Base-by-base conservation (phyloP, 2,888 invertebrate species). In the Hyalella azteca region DNA sequence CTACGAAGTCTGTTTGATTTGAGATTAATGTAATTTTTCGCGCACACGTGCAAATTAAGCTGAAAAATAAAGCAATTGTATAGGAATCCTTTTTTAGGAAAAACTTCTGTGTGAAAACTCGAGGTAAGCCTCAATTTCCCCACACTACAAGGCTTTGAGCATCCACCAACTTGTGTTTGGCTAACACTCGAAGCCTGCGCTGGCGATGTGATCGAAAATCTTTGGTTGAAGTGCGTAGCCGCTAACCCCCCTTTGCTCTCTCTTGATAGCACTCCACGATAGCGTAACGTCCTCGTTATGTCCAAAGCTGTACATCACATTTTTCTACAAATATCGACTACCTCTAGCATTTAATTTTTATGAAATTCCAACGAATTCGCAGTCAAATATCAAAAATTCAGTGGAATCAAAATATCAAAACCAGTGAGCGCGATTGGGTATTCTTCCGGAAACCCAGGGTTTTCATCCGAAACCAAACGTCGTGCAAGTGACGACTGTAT, bases 181-280 rank as follows among this genome's bases (percentile, higher is more conserved):
- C 29, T 19, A 39, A 29, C 66, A 66, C 66, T 66, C 66, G 66
- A 66, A 36, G 66, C 66, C 59, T 66, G 66, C 36, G 36, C 66
- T 29, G n/a, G 29, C 66, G 66, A 66, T 66, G 66, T 36, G 66
- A 66, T 66, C 66, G 66, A 66, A 66, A 66, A 66, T 66, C 66
- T 66, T 29, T 66, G 29, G 66, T 36, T 66, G 13, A 66, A 66
- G 66, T n/a, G 66, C 36, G 36, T 29, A 36, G 36, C 11, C 11
- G 45, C 45, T 45, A 15, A 45, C n/a, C n/a, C n/a, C n/a, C n/a
- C 26, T 54, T 54, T 11, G 11, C 54, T 54, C 54, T 54, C 54
- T 54, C 54, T 26, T 54, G 26, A 26, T 29, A 54, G 29, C 29
- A 29, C 54, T 54, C 22, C 54, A 29, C 22, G 2, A 22, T 22